Evolutionary conservation across 2,113 vertebrate genomes (phyloP), one percentile per base, ranked within the genome.

Genomic region (Zosterops borbonicus): DNA sequence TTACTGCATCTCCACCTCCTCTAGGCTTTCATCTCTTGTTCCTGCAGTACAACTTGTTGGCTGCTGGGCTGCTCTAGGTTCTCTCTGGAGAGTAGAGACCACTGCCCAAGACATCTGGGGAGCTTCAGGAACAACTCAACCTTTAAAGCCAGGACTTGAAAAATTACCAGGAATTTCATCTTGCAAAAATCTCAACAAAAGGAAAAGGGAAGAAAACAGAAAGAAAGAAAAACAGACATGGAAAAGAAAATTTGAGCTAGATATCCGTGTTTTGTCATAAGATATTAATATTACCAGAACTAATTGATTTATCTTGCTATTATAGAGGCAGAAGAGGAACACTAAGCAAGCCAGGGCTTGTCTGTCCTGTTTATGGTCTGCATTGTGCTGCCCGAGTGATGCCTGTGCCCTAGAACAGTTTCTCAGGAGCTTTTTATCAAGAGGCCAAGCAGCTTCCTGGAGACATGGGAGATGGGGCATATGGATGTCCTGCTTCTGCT

Each of bases 381-480:
- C 23, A 12, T 42, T 65, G n/a, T 5, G 4, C 55, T 83, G 50
- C 33, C 31, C 74, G 46, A 75, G 21, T 47, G 53, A 33, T 27
- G 41, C 46, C 47, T 59, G 39, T 50, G 47, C 49, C 49, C 46
- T 62, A 16, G 18, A 78, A 73, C 4, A 5, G 60, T 79, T 92
- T 90, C 52, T 64, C 41, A 83, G 70, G 14, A 64, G 14, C 12
- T 83, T 79, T 82, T 63, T 27, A 83, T 47, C 16, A 52, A 52
- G 14, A 63, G 24, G 4, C 27, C 42, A 71, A 3, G 47, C 70
- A 47, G 22, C 25, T 94, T 91, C 37, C 49, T 31, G 9, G 62
- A 59, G 70, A 39, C 0, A 0, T 12, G 35, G 14, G 60, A 81
- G 31, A 46, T 23, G 31, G n/a, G 37, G 49, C 19, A 64, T 20